These are phyloP conservation scores for Pimpla rufipes DNA, from an alignment of 2,888 invertebrate species.

Conservation along the genomic window DNA sequence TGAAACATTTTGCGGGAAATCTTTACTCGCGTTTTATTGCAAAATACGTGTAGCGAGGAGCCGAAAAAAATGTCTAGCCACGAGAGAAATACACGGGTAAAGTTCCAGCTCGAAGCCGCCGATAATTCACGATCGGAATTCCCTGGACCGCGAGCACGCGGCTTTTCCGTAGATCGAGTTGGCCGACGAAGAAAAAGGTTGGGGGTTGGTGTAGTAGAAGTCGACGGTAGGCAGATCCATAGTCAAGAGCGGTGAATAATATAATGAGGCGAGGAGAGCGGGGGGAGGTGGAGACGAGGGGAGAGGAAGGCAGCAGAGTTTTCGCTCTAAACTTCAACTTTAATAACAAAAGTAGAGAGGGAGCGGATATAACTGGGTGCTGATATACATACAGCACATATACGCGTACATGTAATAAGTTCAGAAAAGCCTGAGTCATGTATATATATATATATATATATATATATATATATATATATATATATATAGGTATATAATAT, in stretches of 20 bases:
- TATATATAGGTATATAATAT: constrained; percentile 5
- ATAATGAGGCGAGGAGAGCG: constrained; percentile 57
- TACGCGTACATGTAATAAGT: constrained; percentile 46
- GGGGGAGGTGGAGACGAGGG: background rate
- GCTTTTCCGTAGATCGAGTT: constrained; percentile 55
- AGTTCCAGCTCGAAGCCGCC: constrained; percentile 47
- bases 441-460: constrained; percentile 17
- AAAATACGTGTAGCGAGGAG: background rate
- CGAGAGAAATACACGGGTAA: constrained; percentile 52
- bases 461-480: constrained; percentile 3
- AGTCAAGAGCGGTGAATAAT: constrained; percentile 59
- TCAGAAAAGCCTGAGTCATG: constrained; percentile 1
- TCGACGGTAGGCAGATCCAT: constrained; percentile 56
- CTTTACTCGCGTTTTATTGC: background rate
- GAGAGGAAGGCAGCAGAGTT: constrained; percentile 40
- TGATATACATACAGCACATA: constrained; percentile 53
- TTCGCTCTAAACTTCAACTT: constrained; percentile 59
- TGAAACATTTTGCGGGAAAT: background rate
- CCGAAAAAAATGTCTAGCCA: constrained; percentile 42
- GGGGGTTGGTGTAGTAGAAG: constrained; percentile 41
- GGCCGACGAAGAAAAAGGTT: constrained; percentile 57
- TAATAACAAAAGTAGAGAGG: constrained; percentile 61
- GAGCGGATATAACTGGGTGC: constrained; percentile 44
- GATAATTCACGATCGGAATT: constrained; percentile 68
- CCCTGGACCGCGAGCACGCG: constrained; percentile 55